These are phyloP conservation scores for Marisa cornuarietis DNA, from an alignment of 1,140 invertebrate genomes.

Conservation along the genomic window DNA sequence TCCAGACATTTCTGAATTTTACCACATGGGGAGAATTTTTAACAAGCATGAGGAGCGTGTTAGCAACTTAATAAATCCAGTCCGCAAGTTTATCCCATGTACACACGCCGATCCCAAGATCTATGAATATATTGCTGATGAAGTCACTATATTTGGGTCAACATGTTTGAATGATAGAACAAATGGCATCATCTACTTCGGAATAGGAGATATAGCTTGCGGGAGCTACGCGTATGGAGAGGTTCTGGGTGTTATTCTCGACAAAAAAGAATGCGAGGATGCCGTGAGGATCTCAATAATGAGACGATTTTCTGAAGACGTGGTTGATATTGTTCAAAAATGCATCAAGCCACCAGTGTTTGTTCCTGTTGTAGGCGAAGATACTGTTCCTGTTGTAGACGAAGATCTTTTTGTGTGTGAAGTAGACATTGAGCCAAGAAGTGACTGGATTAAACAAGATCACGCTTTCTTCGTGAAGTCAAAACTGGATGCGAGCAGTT, in stretches of 20 bases:
- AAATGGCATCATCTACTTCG: conserved; percentile 48
- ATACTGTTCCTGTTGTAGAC: neutral
- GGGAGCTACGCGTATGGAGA: conserved; percentile 30
- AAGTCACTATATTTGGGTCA: conserved; percentile 35
- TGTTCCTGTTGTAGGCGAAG: conserved; percentile 27
- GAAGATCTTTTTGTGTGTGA: conserved; percentile 32
- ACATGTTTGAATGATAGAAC: conserved; percentile 44
- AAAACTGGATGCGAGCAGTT: conserved; percentile 1
- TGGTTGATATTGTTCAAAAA: conserved; percentile 24
- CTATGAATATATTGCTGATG: conserved; percentile 27
- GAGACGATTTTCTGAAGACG: conserved; percentile 26
- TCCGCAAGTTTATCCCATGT: conserved; percentile 26
- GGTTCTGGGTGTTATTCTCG: conserved; percentile 29
- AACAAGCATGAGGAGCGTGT: conserved; percentile 10
- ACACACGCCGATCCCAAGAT: neutral
- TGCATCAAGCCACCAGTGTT: conserved; percentile 38
- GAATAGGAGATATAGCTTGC: conserved; percentile 26
- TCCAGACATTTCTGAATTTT: neutral
- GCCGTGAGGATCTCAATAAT: conserved; percentile 25
- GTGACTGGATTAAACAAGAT: conserved; percentile 14
- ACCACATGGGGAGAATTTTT: conserved; percentile 6
- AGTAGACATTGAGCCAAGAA: conserved; percentile 38
- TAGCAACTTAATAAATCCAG: conserved; percentile 25
- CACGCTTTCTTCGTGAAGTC: conserved; percentile 28
- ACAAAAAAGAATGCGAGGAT: conserved; percentile 23